Evolutionary conservation across 2,113 vertebrate species (phyloP).

Genomic region (Gadus macrocephalus): DNA sequence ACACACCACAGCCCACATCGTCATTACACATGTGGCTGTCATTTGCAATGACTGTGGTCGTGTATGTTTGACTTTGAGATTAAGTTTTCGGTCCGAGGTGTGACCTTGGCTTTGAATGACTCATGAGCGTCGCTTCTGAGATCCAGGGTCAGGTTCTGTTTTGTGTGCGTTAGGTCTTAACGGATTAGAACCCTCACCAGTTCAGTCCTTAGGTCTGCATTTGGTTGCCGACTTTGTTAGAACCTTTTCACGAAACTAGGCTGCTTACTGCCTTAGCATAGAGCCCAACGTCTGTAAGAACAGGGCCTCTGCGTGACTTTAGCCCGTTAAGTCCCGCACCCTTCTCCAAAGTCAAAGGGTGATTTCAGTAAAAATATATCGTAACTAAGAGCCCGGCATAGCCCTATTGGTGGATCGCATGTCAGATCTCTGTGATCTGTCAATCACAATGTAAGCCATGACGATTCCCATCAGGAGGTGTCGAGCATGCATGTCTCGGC

Average conservation of each 20-base stretch:
- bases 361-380: too few relatives aligned
- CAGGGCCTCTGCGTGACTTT: constrained; percentile 13
- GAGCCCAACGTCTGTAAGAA: constrained; percentile 8
- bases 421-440: too few relatives aligned
- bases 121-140: too few relatives aligned
- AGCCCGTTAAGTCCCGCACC: neutral
- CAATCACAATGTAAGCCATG: too few relatives aligned
- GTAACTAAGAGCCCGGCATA: neutral
- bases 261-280: constrained; percentile 12
- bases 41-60: constrained; percentile 30
- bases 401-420: too few relatives aligned
- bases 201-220: neutral
- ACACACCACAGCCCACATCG: constrained; percentile 43
- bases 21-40: constrained; percentile 39
- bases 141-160: neutral
- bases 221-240: constrained; percentile 17
- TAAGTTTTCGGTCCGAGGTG: constrained; percentile 16
- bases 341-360: too few relatives aligned
- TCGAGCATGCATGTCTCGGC: too few relatives aligned
- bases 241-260: constrained; percentile 25
- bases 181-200: constrained; percentile 6
- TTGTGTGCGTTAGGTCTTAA: constrained; percentile 28
- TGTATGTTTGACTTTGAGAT: constrained; percentile 24
- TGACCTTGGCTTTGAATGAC: neutral
- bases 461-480: too few relatives aligned